phyloP scores from a whole-genome alignment of 2,113 vertebrate genomes.

The Catharus minimus region DNA sequence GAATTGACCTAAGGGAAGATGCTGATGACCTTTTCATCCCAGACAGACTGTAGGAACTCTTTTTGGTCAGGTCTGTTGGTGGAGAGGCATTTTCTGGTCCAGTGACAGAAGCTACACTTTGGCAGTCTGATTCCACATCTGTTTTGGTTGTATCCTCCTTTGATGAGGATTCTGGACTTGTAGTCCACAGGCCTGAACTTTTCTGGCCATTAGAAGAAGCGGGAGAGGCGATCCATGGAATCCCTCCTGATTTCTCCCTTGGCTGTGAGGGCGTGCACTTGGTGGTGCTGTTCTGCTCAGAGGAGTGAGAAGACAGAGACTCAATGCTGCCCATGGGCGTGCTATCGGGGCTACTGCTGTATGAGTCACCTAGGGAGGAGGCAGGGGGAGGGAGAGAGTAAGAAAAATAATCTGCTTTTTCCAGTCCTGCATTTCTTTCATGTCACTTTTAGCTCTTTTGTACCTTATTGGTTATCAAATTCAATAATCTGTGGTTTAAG shows the following conservation, averaged over 20 bases:
- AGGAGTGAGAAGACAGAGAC: constrained; percentile 97
- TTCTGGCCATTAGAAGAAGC: constrained; percentile 83
- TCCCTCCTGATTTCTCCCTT: constrained; percentile 74
- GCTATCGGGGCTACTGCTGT: constrained; percentile 93
- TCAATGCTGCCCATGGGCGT: constrained; percentile 97
- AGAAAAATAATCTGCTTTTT: not conserved
- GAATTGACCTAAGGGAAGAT: constrained; percentile 89
- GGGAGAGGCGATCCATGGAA: constrained; percentile 76
- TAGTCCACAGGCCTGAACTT: constrained; percentile 81
- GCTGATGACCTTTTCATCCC: constrained; percentile 80
- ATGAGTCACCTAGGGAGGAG: constrained; percentile 84
- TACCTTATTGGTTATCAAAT: not conserved
- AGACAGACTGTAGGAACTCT: constrained; percentile 74
- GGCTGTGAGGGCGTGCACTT: constrained; percentile 79
- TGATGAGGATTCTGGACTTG: constrained; percentile 89
- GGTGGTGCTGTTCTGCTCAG: constrained; percentile 88
- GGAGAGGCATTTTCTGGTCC: constrained; percentile 71
- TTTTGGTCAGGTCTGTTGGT: constrained; percentile 77
- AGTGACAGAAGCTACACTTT: constrained; percentile 81
- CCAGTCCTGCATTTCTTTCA: not conserved
- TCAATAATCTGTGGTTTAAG: not conserved
- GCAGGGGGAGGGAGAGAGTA: not conserved
- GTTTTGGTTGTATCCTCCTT: constrained; percentile 87
- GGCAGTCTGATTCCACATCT: constrained; percentile 88
- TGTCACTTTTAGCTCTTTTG: not conserved